Evolutionary conservation across 2,797 vertebrate species (phyloP).

Genomic region (Yasuhikotakia modesta): DNA sequence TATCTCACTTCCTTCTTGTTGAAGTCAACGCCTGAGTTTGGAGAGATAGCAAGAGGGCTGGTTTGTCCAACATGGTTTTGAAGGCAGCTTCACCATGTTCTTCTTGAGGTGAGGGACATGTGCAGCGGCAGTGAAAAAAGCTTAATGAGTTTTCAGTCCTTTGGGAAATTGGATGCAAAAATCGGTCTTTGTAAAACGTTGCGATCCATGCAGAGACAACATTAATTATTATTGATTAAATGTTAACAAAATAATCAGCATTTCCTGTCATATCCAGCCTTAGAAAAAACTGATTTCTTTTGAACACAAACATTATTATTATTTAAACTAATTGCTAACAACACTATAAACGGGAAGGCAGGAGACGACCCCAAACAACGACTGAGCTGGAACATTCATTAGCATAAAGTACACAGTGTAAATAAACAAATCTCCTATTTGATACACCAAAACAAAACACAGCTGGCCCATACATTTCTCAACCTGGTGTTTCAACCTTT

Average conservation of each 20-base stretch:
- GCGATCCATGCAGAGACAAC: slow-evolving; percentile 31
- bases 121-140: slow-evolving; percentile 24
- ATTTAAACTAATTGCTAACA: slow-evolving; percentile 50
- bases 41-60: slow-evolving; percentile 30
- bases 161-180: slow-evolving; percentile 28
- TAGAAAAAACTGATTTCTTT: slow-evolving; percentile 46
- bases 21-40: slow-evolving; percentile 38
- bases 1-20: slow-evolving; percentile 37
- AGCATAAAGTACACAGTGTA: slow-evolving; percentile 56
- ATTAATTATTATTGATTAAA: slow-evolving; percentile 52
- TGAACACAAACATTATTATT: slow-evolving; percentile 30
- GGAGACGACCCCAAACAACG: slow-evolving; percentile 19
- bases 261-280: slow-evolving; percentile 43
- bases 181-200: slow-evolving; percentile 49
- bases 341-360: slow-evolving; percentile 23
- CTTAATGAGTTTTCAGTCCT: slow-evolving; percentile 51
- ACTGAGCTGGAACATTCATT: slow-evolving; percentile 52
- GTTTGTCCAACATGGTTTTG: slow-evolving; percentile 38
- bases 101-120: slow-evolving; percentile 4
- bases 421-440: slow-evolving; percentile 33
- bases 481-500: slow-evolving; percentile 17
- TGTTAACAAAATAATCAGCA: slow-evolving; percentile 46
- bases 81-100: slow-evolving; percentile 31
- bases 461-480: slow-evolving; percentile 22
- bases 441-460: slow-evolving; percentile 10